Evolutionary conservation across 2,113 vertebrate species (phyloP), one percentile per base, ranked within the genome.

Genomic region (Brienomyrus longianalis): DNA sequence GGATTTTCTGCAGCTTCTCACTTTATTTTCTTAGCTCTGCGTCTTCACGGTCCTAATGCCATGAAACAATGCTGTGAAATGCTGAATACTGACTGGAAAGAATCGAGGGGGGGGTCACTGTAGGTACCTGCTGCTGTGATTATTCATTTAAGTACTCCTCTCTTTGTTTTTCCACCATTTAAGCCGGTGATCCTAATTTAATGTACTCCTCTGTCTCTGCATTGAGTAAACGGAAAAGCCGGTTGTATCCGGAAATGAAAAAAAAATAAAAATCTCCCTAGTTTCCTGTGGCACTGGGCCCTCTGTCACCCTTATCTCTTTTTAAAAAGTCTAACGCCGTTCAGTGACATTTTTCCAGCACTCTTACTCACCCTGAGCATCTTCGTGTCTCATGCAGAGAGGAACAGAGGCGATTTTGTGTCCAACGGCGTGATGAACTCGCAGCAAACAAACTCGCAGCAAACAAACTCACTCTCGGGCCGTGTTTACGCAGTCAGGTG

Each of bases 161-260:
- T n/a, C 51, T 87, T 87, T 54, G n/a, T 87, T 35, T 54, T 13
- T 7, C 51, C 45, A 48, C 50, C 51, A 54, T 56, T 87, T 87
- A 87, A 87, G 85, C 31, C 85, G 23, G 51, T 87, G 51, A 87
- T 87, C 48, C 51, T 56, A 48, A 54, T 31, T 87, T 87, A 87
- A 51, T 87, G 27, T 39, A 39, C 83, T 54, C 50, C 31, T 3
- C 50, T 54, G 51, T 15, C n/a, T 87, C 51, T 56, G 23, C 17
- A 56, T 9, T 87, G 51, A 21, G 35, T 87, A 5, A 39, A 27
- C 6, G 3, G 51, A 27, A 56, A 52, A 39, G 50, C 23, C n/a
- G 3, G 23, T 9, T 88, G 85, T 88, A 6, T 45, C 54, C 10
- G 43, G 56, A 88, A 88, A 86, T 10, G 27, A 88, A 47, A 45